A percentile compares a stretch with the other conserved stretches of the same genome.
These are phyloP conservation scores for Eospalax fontanierii DNA, from an alignment of 2,797 vertebrate species.

Conservation along the genomic window DNA sequence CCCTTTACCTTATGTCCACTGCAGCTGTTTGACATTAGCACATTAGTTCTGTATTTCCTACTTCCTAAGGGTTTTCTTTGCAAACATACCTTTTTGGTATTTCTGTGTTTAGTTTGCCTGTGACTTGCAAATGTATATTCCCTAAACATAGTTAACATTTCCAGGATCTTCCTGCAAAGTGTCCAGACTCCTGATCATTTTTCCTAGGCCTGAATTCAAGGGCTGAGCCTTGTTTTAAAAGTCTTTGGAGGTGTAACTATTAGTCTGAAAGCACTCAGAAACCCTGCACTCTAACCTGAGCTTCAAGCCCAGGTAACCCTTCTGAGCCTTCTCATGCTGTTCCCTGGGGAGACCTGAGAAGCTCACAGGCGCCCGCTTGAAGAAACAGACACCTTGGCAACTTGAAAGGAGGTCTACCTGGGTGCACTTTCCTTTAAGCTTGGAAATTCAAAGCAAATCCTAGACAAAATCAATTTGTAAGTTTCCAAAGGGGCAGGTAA, in stretches of 20 bases:
- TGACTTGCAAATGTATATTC: neutral
- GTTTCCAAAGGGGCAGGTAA: neutral
- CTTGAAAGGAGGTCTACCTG: neutral
- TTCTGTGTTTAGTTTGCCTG: neutral
- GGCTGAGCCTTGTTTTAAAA: neutral
- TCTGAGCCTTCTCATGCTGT: neutral
- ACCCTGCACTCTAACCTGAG: accelerated
- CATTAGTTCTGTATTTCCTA: neutral
- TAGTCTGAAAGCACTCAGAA: neutral
- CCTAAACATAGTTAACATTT: neutral
- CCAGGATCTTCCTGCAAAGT: neutral
- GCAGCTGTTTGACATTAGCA: neutral
- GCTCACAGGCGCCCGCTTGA: neutral
- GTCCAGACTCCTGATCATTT: neutral
- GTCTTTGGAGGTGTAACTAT: neutral
- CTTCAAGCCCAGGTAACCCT: accelerated
- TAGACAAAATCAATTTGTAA: neutral
- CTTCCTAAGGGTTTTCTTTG: neutral
- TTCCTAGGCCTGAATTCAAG: neutral
- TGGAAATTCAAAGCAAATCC: neutral
- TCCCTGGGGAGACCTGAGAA: neutral
- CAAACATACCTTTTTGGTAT: neutral
- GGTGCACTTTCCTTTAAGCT: neutral
- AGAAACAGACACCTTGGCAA: neutral
- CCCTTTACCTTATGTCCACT: neutral